Evolutionary conservation across 2,888 invertebrate species (phyloP), one percentile per base, ranked within the genome.

Genomic region (Patella pellucida): DNA sequence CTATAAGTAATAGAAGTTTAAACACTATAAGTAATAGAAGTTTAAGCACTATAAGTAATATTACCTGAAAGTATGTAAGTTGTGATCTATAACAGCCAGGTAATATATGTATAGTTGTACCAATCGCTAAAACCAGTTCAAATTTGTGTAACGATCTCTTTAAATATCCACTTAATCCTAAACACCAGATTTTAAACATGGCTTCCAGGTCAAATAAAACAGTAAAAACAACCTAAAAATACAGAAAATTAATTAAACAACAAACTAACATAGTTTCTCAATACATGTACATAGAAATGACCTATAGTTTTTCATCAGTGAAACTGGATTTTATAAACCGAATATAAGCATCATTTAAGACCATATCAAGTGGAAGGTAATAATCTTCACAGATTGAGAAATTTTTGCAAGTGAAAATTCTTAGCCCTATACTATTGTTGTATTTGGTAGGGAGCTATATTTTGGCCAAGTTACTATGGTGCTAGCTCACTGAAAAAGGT

Each of bases 71-170:
- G 91, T 97, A 99, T 3, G 99, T 99, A 85, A 99, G 94, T 71
- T 95, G 96, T 7, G 98, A 96, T 89, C 97, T 94, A 91, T 98
- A 98, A 81, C 97, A 95, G 14, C 89, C 83, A 78, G 95, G 98
- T 86, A 99, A 94, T 76, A 98, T 94, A 89, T 99, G 99, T 75
- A 99, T 92, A 0, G 97, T 95, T 15, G 98, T 98, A 31, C 98
- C 98, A 78, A 98, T 94, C 1, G 97, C 96, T 75, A 99, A 92
- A 0, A 98, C 92, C 56, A 99, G 91, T 91, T 99, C 99, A 92
- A 99, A 99, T 91, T 99, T 99, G 91, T 99, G 98, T 82, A 98
- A 96, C 0, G 98, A 97, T 90, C 99, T 96, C 87, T 96, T 95
- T 92, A 96, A 96, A 89, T 99, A 99, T 15, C 97, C 96, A 76